Evolutionary conservation across 2,888 invertebrate species (phyloP).

Genomic region (Fragum sueziense): DNA sequence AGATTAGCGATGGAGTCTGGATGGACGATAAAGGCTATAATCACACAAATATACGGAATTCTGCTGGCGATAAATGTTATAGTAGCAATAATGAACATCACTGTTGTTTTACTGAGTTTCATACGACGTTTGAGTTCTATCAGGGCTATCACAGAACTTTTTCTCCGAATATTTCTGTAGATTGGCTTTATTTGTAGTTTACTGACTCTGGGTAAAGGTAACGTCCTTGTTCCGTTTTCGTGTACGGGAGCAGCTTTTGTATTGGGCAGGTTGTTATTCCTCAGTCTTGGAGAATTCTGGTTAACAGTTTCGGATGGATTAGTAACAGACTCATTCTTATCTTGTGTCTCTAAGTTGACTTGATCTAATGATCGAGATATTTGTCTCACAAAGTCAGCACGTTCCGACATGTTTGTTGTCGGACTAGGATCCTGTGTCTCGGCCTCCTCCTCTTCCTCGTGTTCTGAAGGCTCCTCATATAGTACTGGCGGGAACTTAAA

Average conservation of each 20-base stretch:
- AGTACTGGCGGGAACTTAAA: conserved; percentile 25
- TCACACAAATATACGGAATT: conserved; percentile 51
- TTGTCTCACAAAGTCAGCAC: conserved; percentile 46
- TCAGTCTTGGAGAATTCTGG: too few relatives aligned
- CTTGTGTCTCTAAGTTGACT: conserved; percentile 28
- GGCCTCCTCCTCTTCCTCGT: neutral
- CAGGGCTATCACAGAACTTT: conserved; percentile 5
- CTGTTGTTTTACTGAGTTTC: conserved; percentile 51
- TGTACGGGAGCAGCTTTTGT: conserved; percentile 8
- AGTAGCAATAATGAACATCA: conserved; percentile 59
- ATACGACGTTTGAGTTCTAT: conserved; percentile 35
- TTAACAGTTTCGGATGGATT: too few relatives aligned
- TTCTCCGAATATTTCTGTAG: conserved; percentile 1
- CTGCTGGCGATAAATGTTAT: conserved; percentile 52
- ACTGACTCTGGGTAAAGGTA: conserved; percentile 38
- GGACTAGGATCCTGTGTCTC: neutral
- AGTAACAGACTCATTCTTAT: neutral
- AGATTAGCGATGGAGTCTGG: conserved; percentile 21
- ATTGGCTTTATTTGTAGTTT: neutral
- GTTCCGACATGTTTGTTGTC: neutral
- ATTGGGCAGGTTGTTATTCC: conserved; percentile 4
- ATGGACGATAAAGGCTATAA: conserved; percentile 28
- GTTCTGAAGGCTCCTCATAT: conserved; percentile 12
- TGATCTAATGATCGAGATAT: conserved; percentile 51
- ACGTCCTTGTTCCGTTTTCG: conserved; percentile 44